Conservation (phyloP, 2,888 invertebrate species). For the Macroteleia sp. region DNA sequence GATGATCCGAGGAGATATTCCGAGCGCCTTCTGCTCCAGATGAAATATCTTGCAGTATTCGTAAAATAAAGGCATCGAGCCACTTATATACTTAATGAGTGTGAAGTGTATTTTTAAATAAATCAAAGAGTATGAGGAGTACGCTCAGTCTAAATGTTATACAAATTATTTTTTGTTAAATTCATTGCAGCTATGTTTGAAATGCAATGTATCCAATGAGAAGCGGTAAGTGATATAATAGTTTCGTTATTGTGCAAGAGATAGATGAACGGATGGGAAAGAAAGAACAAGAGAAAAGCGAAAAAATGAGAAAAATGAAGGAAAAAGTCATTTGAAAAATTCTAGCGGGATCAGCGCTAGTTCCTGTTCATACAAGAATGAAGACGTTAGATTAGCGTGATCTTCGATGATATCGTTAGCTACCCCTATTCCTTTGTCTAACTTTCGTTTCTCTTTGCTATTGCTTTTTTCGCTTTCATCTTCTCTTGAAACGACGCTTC, state of each 20-base stretch:
- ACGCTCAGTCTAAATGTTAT: too few species aligned
- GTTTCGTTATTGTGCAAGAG: too few species aligned
- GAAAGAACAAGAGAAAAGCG: too few species aligned
- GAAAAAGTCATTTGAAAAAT: slow-evolving; percentile 79
- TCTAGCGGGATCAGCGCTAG: slow-evolving; percentile 80
- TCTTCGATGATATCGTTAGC: slow-evolving; percentile 81
- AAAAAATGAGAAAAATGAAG: slow-evolving; percentile 56
- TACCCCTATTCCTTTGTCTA: slow-evolving; percentile 62
- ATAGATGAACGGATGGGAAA: too few species aligned
- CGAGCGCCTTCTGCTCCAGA: slow-evolving; percentile 16
- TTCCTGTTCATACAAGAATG: slow-evolving; percentile 58
- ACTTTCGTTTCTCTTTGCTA: slow-evolving; percentile 64
- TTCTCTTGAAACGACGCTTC: slow-evolving; percentile 56
- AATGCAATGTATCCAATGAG: too few species aligned
- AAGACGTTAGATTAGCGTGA: slow-evolving; percentile 81
- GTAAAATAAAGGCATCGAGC: slow-evolving; percentile 5
- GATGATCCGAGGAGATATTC: slow-evolving; percentile 46
- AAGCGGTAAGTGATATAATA: too few species aligned
- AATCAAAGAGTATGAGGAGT: too few species aligned
- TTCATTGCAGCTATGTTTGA: too few species aligned
- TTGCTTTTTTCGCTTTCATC: slow-evolving; percentile 59
- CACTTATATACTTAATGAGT: too few species aligned
- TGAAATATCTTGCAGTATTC: slow-evolving; percentile 9
- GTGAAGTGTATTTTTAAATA: too few species aligned
- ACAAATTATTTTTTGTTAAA: too few species aligned